Evolutionary conservation across 2,888 invertebrate species (phyloP).

Genomic region (Phyllotreta cruciferae): DNA sequence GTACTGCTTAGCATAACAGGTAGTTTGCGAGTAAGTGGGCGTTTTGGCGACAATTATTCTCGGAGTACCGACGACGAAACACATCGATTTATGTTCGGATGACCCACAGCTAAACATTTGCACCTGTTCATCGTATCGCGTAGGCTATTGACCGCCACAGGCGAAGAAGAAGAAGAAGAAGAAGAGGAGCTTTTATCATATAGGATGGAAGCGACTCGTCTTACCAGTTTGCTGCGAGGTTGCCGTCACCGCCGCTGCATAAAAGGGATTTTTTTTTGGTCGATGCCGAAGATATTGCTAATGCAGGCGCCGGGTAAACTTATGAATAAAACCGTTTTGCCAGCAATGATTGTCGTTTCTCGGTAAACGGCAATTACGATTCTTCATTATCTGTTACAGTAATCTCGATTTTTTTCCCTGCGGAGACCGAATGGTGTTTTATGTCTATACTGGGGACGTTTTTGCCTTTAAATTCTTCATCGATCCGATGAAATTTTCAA

Average conservation of each 20-base stretch:
- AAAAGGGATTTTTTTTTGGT: slow-evolving; percentile 13
- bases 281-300: slow-evolving; percentile 17
- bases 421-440: neutral
- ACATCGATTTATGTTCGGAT: slow-evolving; percentile 34
- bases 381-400: slow-evolving; percentile 23
- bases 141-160: slow-evolving; percentile 56
- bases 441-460: neutral
- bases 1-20: slow-evolving; percentile 42
- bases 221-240: slow-evolving; percentile 55
- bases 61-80: slow-evolving; percentile 34
- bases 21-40: slow-evolving; percentile 38
- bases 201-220: slow-evolving; percentile 53
- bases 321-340: slow-evolving; percentile 27
- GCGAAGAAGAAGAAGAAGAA: slow-evolving; percentile 23
- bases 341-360: slow-evolving; percentile 25
- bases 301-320: slow-evolving; percentile 30
- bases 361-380: slow-evolving; percentile 22
- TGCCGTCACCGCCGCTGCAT: slow-evolving; percentile 11
- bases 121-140: slow-evolving; percentile 54
- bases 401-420: slow-evolving; percentile 19
- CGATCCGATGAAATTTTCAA: no score
- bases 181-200: slow-evolving; percentile 49
- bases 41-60: slow-evolving; percentile 41
- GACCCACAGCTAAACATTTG: slow-evolving; percentile 56
- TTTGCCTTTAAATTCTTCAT: no score